Percentiles rank a stretch among this genome's conserved stretches.
These are phyloP conservation scores for Plodia interpunctella DNA, from an alignment of 1,140 invertebrate genomes.

Conservation along the genomic window DNA sequence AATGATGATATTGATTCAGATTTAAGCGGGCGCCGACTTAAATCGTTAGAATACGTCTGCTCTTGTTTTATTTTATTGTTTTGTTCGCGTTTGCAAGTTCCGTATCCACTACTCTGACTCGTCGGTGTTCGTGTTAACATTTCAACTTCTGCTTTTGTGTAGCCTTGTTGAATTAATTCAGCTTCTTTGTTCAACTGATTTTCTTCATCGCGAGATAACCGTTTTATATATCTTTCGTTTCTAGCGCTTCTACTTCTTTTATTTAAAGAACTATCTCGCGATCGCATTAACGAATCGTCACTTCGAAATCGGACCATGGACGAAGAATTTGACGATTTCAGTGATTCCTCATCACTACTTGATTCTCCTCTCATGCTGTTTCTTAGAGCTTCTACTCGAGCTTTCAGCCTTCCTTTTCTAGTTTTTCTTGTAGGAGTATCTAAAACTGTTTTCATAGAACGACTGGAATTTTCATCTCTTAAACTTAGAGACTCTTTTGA, in stretches of 20 bases:
- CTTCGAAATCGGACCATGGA: slow-evolving; percentile 81
- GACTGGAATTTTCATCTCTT: slow-evolving; percentile 48
- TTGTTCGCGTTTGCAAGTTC: slow-evolving; percentile 68
- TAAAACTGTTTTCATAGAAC: slow-evolving; percentile 67
- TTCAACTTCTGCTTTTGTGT: slow-evolving; percentile 73
- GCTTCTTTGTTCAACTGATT: slow-evolving; percentile 79
- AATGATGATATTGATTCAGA: slow-evolving; percentile 74
- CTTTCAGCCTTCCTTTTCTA: slow-evolving; percentile 79
- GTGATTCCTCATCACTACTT: slow-evolving; percentile 85
- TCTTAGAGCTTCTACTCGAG: slow-evolving; percentile 80
- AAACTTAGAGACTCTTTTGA: slow-evolving; percentile 60
- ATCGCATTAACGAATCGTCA: slow-evolving; percentile 80
- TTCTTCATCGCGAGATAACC: slow-evolving; percentile 84
- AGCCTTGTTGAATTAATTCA: slow-evolving; percentile 69
- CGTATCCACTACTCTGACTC: slow-evolving; percentile 71
- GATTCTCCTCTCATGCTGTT: slow-evolving; percentile 80
- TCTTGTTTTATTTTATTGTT: slow-evolving; percentile 47
- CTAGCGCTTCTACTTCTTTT: slow-evolving; percentile 80
- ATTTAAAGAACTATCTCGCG: slow-evolving; percentile 76
- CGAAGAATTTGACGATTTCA: slow-evolving; percentile 80
- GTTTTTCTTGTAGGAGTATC: slow-evolving; percentile 77
- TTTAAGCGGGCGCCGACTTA: slow-evolving; percentile 54
- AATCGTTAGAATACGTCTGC: slow-evolving; percentile 45
- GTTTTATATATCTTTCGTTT: slow-evolving; percentile 87
- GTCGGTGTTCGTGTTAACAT: slow-evolving; percentile 70